Conservation (phyloP, 2,797 vertebrate genomes). For the Intellagama lesueurii region DNA sequence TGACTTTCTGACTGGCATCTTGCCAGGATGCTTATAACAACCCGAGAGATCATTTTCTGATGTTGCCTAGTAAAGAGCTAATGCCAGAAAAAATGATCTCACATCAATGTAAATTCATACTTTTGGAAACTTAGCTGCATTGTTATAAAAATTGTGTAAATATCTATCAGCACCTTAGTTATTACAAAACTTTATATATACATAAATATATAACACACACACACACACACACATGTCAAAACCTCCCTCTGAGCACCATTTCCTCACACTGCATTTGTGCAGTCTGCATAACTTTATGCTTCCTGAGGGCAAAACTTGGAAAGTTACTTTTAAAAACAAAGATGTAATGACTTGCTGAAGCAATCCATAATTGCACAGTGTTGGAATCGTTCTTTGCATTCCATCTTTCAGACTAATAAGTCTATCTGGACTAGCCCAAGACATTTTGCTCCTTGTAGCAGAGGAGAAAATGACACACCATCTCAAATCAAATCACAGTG, state of each 20-base stretch:
- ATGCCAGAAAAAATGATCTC: slow-evolving; percentile 27
- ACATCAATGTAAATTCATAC: slow-evolving; percentile 26
- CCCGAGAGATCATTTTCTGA: slow-evolving; percentile 29
- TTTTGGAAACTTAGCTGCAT: slow-evolving; percentile 54
- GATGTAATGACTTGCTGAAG: background rate
- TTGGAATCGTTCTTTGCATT: background rate
- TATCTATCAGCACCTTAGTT: slow-evolving; percentile 33
- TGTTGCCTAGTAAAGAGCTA: slow-evolving; percentile 27
- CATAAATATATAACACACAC: too few relatives aligned
- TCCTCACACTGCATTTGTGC: background rate
- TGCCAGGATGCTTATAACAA: background rate
- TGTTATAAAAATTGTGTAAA: slow-evolving; percentile 52
- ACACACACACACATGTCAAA: background rate
- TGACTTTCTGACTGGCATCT: slow-evolving; percentile 1
- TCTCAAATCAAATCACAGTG: too few relatives aligned
- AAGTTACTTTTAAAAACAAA: background rate
- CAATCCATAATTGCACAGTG: background rate
- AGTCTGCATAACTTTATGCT: background rate
- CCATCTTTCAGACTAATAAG: too few relatives aligned
- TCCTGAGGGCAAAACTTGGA: background rate
- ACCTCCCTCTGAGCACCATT: background rate
- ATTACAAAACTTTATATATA: slow-evolving; percentile 45
- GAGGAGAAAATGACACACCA: too few relatives aligned
- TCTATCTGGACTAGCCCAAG: too few relatives aligned
- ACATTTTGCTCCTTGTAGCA: too few relatives aligned